Base-by-base conservation (phyloP, 1,140 invertebrate species). In the Diploscapter pachys region DNA sequence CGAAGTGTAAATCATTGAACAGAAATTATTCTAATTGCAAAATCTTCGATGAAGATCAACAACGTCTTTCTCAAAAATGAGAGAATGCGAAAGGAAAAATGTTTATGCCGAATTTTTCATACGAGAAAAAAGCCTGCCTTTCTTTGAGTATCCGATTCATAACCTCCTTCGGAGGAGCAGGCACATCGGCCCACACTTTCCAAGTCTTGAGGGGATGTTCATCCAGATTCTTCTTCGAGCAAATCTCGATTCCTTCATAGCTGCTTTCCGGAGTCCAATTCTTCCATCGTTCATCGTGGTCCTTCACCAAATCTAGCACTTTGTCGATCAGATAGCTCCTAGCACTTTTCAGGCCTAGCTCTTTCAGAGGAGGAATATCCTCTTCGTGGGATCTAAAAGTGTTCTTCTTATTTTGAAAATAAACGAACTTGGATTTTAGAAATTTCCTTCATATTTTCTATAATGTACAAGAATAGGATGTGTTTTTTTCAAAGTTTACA, bases 251-350 rank as follows among this genome's bases (percentile, higher is more conserved):
- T 55, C 75, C 75, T 49, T 62, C 72, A 56, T 56, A 55, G 48
- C 54, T 65, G 57, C 75, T 71, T 65, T 76, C 75, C 9, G 72
- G 52, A 11, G 65, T 72, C 75, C 75, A 76, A 48, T 63, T 72
- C 50, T 66, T 71, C 75, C 75, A 76, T 5, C 70, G 8, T 56
- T 76, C 75, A 56, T 56, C 59, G 63, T 76, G 54, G 2, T 72
- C 68, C 49, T 69, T 67, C 51, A 74, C 53, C 73, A 74, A 62
- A 63, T 74, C 73, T 9, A 53, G 52, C 8, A 76, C 52, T 4
- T 63, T 59, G 51, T 76, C 69, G 5, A 72, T 62, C 6, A 72
- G 57, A 54, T 75, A 76, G 49, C 53, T 52, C 31, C 74, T 59
- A 50, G 74, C 67, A 52, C 74, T 69, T 52, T 70, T 55, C 2